Evolutionary conservation across 1,140 invertebrate genomes (phyloP), one percentile per base, ranked within the genome.

Genomic region (Hyles vespertilio): DNA sequence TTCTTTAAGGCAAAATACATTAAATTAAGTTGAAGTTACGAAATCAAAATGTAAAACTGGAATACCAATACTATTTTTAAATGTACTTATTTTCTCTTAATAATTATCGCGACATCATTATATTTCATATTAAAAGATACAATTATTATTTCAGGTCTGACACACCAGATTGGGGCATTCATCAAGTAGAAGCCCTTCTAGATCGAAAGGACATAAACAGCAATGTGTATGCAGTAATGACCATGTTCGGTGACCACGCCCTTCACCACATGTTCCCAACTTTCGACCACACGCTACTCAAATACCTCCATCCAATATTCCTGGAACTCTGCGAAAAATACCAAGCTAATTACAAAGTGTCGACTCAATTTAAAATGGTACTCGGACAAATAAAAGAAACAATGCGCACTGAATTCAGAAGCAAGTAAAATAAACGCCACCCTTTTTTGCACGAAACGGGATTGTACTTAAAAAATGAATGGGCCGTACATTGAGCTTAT

Each of bases 191-290:
- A 78, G 92, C 95, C 0, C 92, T 94, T 0, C 90, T 93, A 56
- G 95, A 95, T 68, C 90, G 94, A 33, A 85, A 87, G 2, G 92
- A 95, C 43, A 89, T 96, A 8, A 93, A 92, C 32, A 89, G 92
- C 2, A 93, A 89, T 12, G 85, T 92, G n/a, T 93, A 95, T 63
- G 76, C 94, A 11, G 92, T 92, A 3, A 73, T 96, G 56, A 93
- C 92, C 0, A 91, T 92, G 70, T 97, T 95, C 67, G 96, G 95
- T 9, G 92, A 94, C 49, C 82, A 97, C 79, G 85, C 90, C 0
- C 84, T 97, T 2, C 96, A 97, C 76, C 96, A 97, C 88, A 80
- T 96, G n/a, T 93, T 97, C 66, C 96, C 96, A 0, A 95, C 94
- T 0, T 74, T 97, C 8, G 95, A 96, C 76, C 95, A 96, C 70